Evolutionary conservation across 2,797 vertebrate species (phyloP).

Genomic region (Loriculus beryllinus): DNA sequence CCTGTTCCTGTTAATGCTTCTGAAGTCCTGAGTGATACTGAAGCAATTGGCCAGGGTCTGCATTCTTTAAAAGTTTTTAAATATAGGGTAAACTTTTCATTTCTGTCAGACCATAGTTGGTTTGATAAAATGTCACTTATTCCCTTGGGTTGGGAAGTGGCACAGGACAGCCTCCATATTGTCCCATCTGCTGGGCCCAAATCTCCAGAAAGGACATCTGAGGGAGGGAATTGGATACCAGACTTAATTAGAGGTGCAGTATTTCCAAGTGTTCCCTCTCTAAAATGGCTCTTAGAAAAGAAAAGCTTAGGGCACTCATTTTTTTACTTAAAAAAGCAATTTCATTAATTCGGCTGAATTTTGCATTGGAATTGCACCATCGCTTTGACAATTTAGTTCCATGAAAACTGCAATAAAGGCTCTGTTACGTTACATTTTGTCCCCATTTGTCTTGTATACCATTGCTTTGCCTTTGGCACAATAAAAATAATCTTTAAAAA

Average conservation of each 20-base stretch:
- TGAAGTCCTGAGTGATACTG: neutral
- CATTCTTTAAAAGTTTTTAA: neutral
- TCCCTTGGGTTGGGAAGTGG: neutral
- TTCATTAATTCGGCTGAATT: slow-evolving; percentile 38
- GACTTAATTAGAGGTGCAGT: neutral
- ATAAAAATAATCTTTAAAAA: slow-evolving; percentile 64
- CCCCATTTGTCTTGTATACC: slow-evolving; percentile 42
- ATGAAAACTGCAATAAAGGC: slow-evolving; percentile 21
- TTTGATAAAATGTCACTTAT: neutral
- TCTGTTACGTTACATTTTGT: neutral
- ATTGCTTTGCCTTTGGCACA: slow-evolving; percentile 45
- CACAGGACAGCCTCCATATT: neutral
- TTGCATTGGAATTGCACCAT: neutral
- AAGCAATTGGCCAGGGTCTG: neutral
- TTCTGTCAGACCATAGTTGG: neutral
- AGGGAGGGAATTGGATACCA: neutral
- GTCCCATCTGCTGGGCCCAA: neutral
- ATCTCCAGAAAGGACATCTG: neutral
- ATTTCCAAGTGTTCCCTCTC: neutral
- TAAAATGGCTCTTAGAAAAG: neutral
- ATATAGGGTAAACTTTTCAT: neutral
- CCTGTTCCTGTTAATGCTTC: neutral
- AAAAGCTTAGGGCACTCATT: neutral
- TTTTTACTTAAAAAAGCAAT: slow-evolving; percentile 3
- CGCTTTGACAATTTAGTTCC: slow-evolving; percentile 1